These are phyloP conservation scores for Platycheirus rosarum DNA, from an alignment of 2,888 invertebrate species.

Conservation along the genomic window DNA sequence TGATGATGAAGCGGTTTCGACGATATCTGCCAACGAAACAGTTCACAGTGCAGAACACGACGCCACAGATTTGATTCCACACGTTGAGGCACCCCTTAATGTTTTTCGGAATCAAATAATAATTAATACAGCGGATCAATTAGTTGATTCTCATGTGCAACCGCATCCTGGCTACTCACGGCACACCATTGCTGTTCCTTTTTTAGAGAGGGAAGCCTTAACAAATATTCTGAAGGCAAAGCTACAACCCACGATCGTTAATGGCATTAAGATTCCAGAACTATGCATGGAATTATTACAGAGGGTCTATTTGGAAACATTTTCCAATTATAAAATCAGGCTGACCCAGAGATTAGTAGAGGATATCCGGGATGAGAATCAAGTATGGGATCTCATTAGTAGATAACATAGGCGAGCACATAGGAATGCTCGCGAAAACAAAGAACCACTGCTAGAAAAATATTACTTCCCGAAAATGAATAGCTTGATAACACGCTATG, in stretches of 20 bases:
- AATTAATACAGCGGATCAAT: constrained; percentile 9
- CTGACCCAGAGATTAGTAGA: neutral
- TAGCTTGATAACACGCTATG: neutral
- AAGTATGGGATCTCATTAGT: neutral
- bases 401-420: constrained; percentile 10
- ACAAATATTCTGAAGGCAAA: constrained; percentile 6
- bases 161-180: constrained; percentile 48
- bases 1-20: neutral
- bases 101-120: constrained; percentile 61
- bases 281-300: neutral
- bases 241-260: constrained; percentile 17
- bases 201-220: neutral
- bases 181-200: constrained; percentile 14
- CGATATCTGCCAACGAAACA: constrained; percentile 20
- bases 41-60: constrained; percentile 66
- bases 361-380: neutral
- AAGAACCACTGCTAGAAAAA: neutral
- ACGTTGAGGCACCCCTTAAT: constrained; percentile 41
- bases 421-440: constrained; percentile 17
- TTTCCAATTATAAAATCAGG: neutral
- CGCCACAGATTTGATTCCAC: constrained; percentile 45
- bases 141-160: constrained; percentile 16
- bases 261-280: constrained; percentile 48
- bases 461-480: neutral
- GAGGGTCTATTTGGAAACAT: constrained; percentile 6